Conservation (phyloP, 2,113 vertebrate genomes). For the Lucifuga dentata region DNA sequence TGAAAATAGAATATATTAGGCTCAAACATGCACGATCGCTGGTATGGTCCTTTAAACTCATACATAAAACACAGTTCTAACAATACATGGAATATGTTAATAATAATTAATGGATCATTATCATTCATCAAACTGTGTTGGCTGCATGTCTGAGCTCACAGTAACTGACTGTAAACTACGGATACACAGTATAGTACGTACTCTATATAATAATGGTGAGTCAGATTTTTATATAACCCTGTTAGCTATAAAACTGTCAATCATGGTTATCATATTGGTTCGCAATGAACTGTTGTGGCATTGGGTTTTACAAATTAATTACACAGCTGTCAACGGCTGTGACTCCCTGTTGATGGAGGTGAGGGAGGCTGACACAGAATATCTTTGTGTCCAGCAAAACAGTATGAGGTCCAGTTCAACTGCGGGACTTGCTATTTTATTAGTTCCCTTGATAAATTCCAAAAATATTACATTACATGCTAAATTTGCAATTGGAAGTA, state of each 20-base stretch:
- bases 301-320: conserved; percentile 48
- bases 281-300: conserved; percentile 20
- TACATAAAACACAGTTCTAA: too few species aligned
- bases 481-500: conserved; percentile 3
- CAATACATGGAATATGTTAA: too few species aligned
- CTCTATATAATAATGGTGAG: too few species aligned
- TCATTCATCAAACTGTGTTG: too few species aligned
- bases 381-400: conserved; percentile 58
- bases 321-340: conserved; percentile 57
- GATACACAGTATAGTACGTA: too few species aligned
- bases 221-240: too few species aligned
- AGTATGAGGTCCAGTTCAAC: conserved; percentile 44
- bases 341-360: conserved; percentile 30
- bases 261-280: background rate
- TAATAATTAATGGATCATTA: too few species aligned
- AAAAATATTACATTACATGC: conserved; percentile 30
- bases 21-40: too few species aligned
- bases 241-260: conserved; percentile 32
- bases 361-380: conserved; percentile 50
- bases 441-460: conserved; percentile 6
- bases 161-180: too few species aligned
- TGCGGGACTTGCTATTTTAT: conserved; percentile 32
- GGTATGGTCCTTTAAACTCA: too few species aligned
- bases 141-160: too few species aligned
- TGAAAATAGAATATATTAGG: too few species aligned